Base-by-base conservation (phyloP, 37 sponge, comb jelly and placozoan species). In the Oscarella lobularis region DNA sequence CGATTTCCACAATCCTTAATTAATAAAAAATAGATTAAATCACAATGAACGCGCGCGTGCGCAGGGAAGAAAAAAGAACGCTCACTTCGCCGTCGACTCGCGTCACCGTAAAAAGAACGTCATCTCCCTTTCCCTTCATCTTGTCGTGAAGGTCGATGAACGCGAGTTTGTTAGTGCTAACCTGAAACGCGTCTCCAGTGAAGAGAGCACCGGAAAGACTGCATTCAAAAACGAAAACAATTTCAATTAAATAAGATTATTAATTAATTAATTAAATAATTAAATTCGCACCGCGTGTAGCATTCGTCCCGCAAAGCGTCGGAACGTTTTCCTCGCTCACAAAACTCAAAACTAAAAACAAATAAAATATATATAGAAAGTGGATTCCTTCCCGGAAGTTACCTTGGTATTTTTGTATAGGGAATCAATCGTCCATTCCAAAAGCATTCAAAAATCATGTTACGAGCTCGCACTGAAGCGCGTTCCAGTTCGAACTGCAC, bases 111-210 rank as follows among this genome's bases (percentile, higher is more conserved):
- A 27, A 48, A 20, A 48, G 9, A 48, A 48, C 20, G 20, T 9
- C 20, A 48, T 48, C 20, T 9, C 60, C 20, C 60, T 48, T 48
- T 14, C 33, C 71, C 29, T 68, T 4, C 6, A 68, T 5, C n/a
- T 14, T 4, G 4, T 5, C 6, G n/a, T 31, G 71, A 5, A 68
- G 71, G 31, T 68, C 71, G 29, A 68, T 68, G 71, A 68, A 68
- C 29, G 71, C 31, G 33, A 68, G 71, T 14, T 68, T 68, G 71
- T 68, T 68, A 4, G 71, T 68, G 29, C 71, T 68, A 34, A 68
- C 71, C 31, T 68, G 71, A 14, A 68, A 68, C 5, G 6, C n/a
- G 29, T 14, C 29, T 31, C 31, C 29, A 4, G 71, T n/a, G 4
- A 4, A 68, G n/a, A 68, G 71, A 4, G 4, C 6, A 68, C 71